phyloP scores from a whole-genome alignment of 2,888 invertebrate genomes.

The Synergus gifuensis region DNA sequence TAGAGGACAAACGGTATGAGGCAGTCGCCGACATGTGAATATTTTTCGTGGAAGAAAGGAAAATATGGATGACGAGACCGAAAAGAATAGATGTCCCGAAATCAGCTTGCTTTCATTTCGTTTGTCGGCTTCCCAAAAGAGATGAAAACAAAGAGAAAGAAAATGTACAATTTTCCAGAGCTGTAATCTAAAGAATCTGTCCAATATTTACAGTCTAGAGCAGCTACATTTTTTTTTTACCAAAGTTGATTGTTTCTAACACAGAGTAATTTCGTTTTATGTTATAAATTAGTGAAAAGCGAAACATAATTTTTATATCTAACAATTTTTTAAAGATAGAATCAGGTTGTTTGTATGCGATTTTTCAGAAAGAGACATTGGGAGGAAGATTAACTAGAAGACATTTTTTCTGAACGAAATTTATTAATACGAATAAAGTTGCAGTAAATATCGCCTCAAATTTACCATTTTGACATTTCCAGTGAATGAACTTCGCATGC shows the following conservation, averaged over 20 bases:
- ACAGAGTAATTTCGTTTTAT: too few relatives aligned
- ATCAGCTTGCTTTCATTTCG: slow-evolving; percentile 28
- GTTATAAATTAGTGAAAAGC: too few relatives aligned
- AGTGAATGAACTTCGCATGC: background rate
- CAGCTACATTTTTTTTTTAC: background rate
- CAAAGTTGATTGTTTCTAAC: background rate
- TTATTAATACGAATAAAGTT: background rate
- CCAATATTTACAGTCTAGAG: slow-evolving; percentile 9
- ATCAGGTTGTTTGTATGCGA: background rate
- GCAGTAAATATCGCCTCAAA: background rate
- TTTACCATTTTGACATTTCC: background rate
- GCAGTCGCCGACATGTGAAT: background rate
- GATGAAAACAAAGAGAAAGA: background rate
- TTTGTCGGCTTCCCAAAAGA: slow-evolving; percentile 7
- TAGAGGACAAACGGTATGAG: background rate
- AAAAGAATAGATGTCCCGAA: slow-evolving; percentile 25
- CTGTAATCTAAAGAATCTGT: slow-evolving; percentile 8
- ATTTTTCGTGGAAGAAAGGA: slow-evolving; percentile 5
- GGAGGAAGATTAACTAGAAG: background rate
- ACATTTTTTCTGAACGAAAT: background rate
- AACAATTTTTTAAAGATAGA: background rate
- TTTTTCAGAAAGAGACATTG: background rate
- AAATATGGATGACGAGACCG: slow-evolving; percentile 9
- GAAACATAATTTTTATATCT: too few relatives aligned
- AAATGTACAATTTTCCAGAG: background rate